Evolutionary conservation across 2,888 invertebrate genomes (phyloP), one percentile per base, ranked within the genome.

Genomic region (Microdon myrmicae): DNA sequence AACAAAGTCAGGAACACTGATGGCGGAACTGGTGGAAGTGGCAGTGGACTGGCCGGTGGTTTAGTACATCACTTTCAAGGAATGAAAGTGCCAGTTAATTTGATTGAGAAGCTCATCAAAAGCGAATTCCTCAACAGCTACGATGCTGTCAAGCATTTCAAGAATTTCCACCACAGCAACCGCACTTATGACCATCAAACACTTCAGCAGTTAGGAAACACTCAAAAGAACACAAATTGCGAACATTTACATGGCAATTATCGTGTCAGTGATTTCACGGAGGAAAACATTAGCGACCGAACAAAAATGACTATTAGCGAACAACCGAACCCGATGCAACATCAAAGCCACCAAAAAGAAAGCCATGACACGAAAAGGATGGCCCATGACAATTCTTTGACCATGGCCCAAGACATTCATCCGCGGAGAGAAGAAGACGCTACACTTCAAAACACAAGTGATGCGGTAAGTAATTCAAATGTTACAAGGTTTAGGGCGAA

Each of bases 81-180:
- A 59, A 69, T 70, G 49, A 75, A 75, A 53, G 73, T 74, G 7
- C 73, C 77, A 16, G 73, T 73, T 8, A 75, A 74, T 43, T 75
- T 77, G 49, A 72, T 77, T 20, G 77, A 77, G 60, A 77, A 77
- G 69, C 76, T 77, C 31, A 72, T 77, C 4, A 73, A 72, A 61
- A 74, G 69, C 64, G 77, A 77, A 67, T 47, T 77, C 16, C 72
- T 77, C 9, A 72, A 69, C 66, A 73, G 75, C 17, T 74, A 75
- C 71, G 76, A 76, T 31, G 73, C 71, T 3, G 67, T 73, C 9
- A 70, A 69, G 47, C 73, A 72, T 23, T 73, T 74, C 44, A 70
- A 69, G 25, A 69, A 69, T 31, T 68, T 68, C 47, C 68, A 68
- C 26, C 58, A 68, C 13, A 54, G 49, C 25, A 39, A 60, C 23